Percentiles rank a stretch among this genome's conserved stretches.
phyloP scores from a whole-genome alignment of 2,888 invertebrate genomes.

The Listrodromus nycthemerus region DNA sequence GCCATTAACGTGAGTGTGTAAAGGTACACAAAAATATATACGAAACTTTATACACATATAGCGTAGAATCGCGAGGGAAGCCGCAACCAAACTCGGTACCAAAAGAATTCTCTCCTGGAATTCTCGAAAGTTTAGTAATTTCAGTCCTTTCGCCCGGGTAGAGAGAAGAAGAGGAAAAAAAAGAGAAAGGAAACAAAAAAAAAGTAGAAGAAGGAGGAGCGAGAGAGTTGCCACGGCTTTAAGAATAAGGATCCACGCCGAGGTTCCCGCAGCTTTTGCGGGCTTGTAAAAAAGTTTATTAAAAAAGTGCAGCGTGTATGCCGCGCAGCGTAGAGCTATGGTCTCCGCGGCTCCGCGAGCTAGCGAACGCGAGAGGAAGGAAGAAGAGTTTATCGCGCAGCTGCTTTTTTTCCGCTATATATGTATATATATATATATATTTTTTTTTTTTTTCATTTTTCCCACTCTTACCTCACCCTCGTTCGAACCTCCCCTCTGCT shows the following conservation, averaged over 20 bases:
- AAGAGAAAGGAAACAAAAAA: constrained; percentile 8
- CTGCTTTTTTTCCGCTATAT: constrained; percentile 20
- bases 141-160: constrained; percentile 53
- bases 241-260: constrained; percentile 57
- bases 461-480: constrained; percentile 48
- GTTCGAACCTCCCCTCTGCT: constrained; percentile 44
- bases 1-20: constrained; percentile 5
- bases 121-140: constrained; percentile 64
- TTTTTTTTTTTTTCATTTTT: constrained; percentile 12
- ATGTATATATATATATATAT: too few species aligned
- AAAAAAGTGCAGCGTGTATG: constrained; percentile 61
- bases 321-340: constrained; percentile 5
- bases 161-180: constrained; percentile 21
- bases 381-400: constrained; percentile 59
- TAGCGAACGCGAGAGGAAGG: constrained; percentile 6
- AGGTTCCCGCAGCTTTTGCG: constrained; percentile 57
- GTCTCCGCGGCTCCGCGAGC: not conserved
- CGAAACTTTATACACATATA: constrained; percentile 27
- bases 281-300: constrained; percentile 66
- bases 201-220: constrained; percentile 1
- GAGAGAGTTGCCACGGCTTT: constrained; percentile 46
- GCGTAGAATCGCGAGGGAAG: constrained; percentile 14
- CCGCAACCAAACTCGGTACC: constrained; percentile 33
- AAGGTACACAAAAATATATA: constrained; percentile 14
- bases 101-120: constrained; percentile 58